These are phyloP conservation scores for Pecten maximus DNA, from an alignment of 2,888 invertebrate species.

Conservation along the genomic window DNA sequence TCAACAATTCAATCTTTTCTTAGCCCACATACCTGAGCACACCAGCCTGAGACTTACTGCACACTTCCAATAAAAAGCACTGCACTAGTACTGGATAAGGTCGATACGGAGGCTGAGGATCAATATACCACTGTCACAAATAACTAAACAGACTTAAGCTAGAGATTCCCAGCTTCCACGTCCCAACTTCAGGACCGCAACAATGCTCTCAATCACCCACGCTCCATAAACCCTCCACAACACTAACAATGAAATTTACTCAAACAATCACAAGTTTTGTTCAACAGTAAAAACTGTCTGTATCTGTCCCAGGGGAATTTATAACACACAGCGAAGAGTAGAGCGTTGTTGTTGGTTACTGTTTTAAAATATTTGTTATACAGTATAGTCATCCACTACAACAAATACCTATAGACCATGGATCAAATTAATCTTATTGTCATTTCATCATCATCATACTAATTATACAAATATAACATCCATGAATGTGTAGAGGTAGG, in stretches of 20 bases:
- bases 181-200: neutral
- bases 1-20: neutral
- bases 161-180: neutral
- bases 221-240: neutral
- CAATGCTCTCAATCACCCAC: neutral
- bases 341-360: neutral
- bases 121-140: slow-evolving; percentile 21
- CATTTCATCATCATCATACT: neutral
- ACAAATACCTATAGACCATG: neutral
- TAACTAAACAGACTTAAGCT: neutral
- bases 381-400: neutral
- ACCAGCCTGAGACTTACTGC: neutral
- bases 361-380: neutral
- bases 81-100: slow-evolving; percentile 19
- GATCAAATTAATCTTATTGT: neutral
- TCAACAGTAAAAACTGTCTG: neutral
- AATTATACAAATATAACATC: too few species aligned
- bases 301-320: neutral
- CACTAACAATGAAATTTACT: neutral
- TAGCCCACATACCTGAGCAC: neutral
- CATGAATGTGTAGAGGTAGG: too few species aligned
- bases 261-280: slow-evolving; percentile 16
- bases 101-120: slow-evolving; percentile 5
- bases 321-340: neutral
- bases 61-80: slow-evolving; percentile 4